Evolutionary conservation across 1,140 invertebrate species (phyloP).

Genomic region (Eumaeus atala): DNA sequence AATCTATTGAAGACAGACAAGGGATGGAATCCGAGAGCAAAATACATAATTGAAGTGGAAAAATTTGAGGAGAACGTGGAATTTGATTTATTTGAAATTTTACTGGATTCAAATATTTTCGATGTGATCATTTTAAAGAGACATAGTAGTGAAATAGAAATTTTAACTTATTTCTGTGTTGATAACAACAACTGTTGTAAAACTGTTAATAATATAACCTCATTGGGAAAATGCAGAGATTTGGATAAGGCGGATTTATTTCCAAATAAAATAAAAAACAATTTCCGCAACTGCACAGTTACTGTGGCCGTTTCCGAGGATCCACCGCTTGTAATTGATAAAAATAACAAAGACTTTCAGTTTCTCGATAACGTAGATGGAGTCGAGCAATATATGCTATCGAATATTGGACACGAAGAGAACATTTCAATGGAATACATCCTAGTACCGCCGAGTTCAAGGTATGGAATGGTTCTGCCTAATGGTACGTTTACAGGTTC

Average conservation of each 20-base stretch:
- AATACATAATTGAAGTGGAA: slow-evolving; percentile 20
- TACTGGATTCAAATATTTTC: slow-evolving; percentile 15
- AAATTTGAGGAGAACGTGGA: slow-evolving; percentile 14
- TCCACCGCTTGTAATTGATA: slow-evolving; percentile 2
- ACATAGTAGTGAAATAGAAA: neutral
- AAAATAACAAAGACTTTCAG: slow-evolving; percentile 12
- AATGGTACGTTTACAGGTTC: slow-evolving; percentile 10
- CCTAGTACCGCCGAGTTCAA: neutral
- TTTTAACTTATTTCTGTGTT: slow-evolving; percentile 3
- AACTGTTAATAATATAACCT: neutral
- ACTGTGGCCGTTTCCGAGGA: slow-evolving; percentile 10
- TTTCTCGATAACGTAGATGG: slow-evolving; percentile 6
- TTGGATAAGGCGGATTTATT: neutral
- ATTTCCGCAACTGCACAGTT: slow-evolving; percentile 2
- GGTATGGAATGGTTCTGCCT: slow-evolving; percentile 9
- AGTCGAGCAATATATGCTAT: slow-evolving; percentile 10
- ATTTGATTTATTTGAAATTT: slow-evolving; percentile 19
- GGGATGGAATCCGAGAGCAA: slow-evolving; percentile 8
- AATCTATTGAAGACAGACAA: neutral
- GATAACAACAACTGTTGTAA: neutral
- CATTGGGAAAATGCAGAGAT: slow-evolving; percentile 6
- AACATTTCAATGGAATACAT: slow-evolving; percentile 13
- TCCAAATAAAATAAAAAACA: neutral
- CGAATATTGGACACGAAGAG: slow-evolving; percentile 6
- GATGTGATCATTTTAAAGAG: slow-evolving; percentile 6